phyloP scores from a whole-genome alignment of 2,113 vertebrate genomes.

The Bos taurus region ARS-UCD2.0 NC_037351.1:58542001-58542500 shows the following conservation, averaged over 20 bases:
- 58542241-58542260: neutral
- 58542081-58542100: neutral
- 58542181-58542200: neutral
- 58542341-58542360: too few species aligned
- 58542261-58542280: rapidly evolving
- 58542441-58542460: neutral
- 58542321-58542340: neutral
- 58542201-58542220: neutral
- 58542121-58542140: rapidly evolving
- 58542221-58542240: neutral
- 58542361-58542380: rapidly evolving
- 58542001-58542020: neutral
- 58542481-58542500: neutral
- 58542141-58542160: rapidly evolving
- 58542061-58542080: neutral
- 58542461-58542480: neutral
- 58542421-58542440: rapidly evolving
- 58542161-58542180: neutral
- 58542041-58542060: neutral
- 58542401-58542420: rapidly evolving
- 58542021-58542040: neutral
- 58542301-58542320: rapidly evolving
- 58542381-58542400: neutral
- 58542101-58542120: neutral
- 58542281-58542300: rapidly evolving